Percentiles rank a stretch among this genome's conserved stretches.
These are phyloP conservation scores for Piscicola geometra DNA, from an alignment of 2,888 invertebrate genomes.

Conservation along the genomic window DNA sequence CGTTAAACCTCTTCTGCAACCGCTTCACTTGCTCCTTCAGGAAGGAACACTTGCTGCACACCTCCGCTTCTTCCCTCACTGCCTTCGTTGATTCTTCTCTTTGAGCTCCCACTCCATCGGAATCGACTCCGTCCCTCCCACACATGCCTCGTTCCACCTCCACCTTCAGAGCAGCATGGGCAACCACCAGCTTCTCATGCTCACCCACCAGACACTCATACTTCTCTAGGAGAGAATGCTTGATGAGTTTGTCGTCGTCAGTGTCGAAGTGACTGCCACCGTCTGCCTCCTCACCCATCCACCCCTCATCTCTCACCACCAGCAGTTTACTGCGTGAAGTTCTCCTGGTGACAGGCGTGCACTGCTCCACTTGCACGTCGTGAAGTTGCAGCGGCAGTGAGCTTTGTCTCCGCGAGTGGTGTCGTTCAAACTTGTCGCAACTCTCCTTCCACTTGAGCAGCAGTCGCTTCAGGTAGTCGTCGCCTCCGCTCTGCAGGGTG, in stretches of 20 bases:
- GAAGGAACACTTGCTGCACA: neutral
- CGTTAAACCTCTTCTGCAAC: slow-evolving; percentile 1
- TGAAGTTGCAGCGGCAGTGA: neutral
- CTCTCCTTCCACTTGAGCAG: slow-evolving; percentile 27
- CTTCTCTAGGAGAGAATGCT: neutral
- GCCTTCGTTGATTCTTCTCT: neutral
- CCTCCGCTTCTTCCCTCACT: neutral
- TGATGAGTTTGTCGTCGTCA: neutral
- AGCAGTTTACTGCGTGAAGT: neutral
- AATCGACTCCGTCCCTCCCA: neutral
- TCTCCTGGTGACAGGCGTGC: too few relatives aligned
- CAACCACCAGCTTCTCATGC: neutral
- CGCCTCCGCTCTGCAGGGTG: neutral
- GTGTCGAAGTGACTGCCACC: neutral
- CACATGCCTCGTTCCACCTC: neutral
- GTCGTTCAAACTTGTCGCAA: slow-evolving; percentile 21
- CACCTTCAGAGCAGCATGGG: neutral
- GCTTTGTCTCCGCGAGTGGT: neutral
- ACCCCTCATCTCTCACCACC: neutral
- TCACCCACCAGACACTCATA: neutral
- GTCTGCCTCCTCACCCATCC: neutral
- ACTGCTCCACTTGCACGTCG: neutral
- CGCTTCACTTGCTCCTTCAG: neutral
- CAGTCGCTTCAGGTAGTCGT: neutral
- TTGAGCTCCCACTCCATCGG: slow-evolving; percentile 5